Evolutionary conservation across 2,113 vertebrate species (phyloP), one percentile per base, ranked within the genome.

Genomic region (Capricornis sumatraensis): DNA sequence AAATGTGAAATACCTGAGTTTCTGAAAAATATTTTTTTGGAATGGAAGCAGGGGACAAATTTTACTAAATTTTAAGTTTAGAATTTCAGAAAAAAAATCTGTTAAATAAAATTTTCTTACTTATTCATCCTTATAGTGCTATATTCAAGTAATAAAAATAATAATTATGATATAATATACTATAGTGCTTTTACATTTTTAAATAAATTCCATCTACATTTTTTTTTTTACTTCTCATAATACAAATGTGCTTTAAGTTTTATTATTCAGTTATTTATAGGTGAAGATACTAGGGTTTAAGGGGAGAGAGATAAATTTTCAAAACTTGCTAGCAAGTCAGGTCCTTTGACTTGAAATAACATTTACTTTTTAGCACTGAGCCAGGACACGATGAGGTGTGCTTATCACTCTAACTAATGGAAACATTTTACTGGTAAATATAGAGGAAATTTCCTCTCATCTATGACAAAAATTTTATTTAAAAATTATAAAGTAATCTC

Each of bases 401-500:
- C 43, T 52, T 74, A 81, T 43, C n/a, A 11, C 7, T 60, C 2
- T 36, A 53, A 92, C 0, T 76, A 52, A 93, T 85, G 60, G 30
- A 36, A 84, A 55, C 14, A 25, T 33, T 50, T 62, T 67, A 91
- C 40, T 96, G 50, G 50, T 27, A 95, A 55, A 19, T 87, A n/a
- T 89, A 91, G n/a, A 94, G 64, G 16, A 47, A 12, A 27, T 88
- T 95, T 91, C 4, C 97, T 97, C 57, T 95, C 91, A 96, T 19
- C 50, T 0, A 60, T 53, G 1, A 43, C 16, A 76, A 74, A 74
- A 43, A 6, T 50, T 91, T 87, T 60, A 16, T 60, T 45, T 33
- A 47, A 78, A 60, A 71, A 83, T 88, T 83, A 33, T 84, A 43
- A 96, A 62, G 58, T 52, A 62, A 50, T 84, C 25, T 71, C 36